Conservation (phyloP, 1,140 invertebrate species). For the Bombus turneri region DNA sequence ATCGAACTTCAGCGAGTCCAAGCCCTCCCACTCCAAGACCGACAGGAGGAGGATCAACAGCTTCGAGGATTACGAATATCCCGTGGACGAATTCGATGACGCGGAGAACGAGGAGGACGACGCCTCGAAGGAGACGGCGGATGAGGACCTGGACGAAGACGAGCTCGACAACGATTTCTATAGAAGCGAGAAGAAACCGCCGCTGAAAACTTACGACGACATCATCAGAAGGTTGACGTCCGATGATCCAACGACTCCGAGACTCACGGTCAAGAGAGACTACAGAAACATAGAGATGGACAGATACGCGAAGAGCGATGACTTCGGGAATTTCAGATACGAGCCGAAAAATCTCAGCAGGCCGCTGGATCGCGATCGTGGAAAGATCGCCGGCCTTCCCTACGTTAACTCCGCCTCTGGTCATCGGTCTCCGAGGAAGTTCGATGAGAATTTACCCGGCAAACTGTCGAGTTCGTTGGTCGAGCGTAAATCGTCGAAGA, state of each 20-base stretch:
- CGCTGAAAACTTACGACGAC: slow-evolving; percentile 77
- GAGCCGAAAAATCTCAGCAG: slow-evolving; percentile 60
- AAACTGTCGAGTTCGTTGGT: neutral
- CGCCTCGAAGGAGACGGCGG: slow-evolving; percentile 62
- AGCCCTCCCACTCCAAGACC: neutral
- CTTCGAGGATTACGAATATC: slow-evolving; percentile 59
- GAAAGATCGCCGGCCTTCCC: neutral
- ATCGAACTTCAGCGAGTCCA: slow-evolving; percentile 33
- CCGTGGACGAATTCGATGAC: slow-evolving; percentile 29
- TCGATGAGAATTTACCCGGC: slow-evolving; percentile 13
- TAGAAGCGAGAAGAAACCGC: slow-evolving; percentile 57
- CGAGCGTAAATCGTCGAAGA: slow-evolving; percentile 38
- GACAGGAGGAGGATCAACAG: slow-evolving; percentile 24
- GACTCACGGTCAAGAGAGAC: slow-evolving; percentile 63
- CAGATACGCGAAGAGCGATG: slow-evolving; percentile 69
- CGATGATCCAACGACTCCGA: slow-evolving; percentile 69
- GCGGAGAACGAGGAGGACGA: slow-evolving; percentile 58
- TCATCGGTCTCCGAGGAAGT: slow-evolving; percentile 7
- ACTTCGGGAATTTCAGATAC: slow-evolving; percentile 66
- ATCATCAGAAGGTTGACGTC: slow-evolving; percentile 77
- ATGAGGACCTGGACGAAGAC: slow-evolving; percentile 61
- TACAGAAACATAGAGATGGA: slow-evolving; percentile 72
- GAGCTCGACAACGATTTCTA: slow-evolving; percentile 65
- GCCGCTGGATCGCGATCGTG: slow-evolving; percentile 8
- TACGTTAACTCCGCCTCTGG: neutral